Evolutionary conservation across 1,140 invertebrate genomes (phyloP).

Genomic region (Teleopsis dalmanni): DNA sequence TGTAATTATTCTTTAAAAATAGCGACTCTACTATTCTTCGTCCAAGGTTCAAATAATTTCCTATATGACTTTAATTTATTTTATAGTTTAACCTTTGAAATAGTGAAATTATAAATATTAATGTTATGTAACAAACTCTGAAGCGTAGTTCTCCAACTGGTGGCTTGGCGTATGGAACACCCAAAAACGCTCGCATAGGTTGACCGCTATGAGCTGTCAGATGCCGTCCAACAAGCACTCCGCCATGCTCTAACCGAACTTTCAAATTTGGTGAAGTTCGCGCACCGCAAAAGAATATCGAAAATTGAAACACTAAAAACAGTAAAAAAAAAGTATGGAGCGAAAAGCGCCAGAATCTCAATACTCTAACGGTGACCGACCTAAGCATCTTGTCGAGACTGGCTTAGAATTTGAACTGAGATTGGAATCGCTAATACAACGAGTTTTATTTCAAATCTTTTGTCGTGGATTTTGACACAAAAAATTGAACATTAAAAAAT

Average conservation of each 20-base stretch:
- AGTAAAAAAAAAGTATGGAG: neutral
- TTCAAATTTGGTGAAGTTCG: constrained; percentile 31
- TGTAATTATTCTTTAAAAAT: no score
- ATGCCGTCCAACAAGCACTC: constrained; percentile 45
- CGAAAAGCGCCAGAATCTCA: neutral
- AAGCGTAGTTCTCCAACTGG: constrained; percentile 59
- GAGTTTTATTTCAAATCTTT: neutral
- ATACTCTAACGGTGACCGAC: neutral
- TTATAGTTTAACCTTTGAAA: no score
- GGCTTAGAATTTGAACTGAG: constrained; percentile 6
- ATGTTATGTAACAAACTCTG: constrained; percentile 47
- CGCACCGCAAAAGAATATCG: neutral
- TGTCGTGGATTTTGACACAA: no score
- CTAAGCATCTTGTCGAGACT: constrained; percentile 2
- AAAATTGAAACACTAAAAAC: neutral
- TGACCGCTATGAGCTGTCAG: constrained; percentile 46
- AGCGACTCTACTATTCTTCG: no score
- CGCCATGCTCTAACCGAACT: constrained; percentile 35
- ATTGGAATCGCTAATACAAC: neutral
- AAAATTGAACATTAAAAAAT: no score
- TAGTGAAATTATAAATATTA: no score
- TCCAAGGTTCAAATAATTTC: no score
- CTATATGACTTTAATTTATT: no score
- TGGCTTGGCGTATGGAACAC: constrained; percentile 48
- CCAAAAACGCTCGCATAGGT: constrained; percentile 46